Conservation (phyloP, 35 echinoderm and acorn worm species). For the Ophiothrix spiculata region DNA sequence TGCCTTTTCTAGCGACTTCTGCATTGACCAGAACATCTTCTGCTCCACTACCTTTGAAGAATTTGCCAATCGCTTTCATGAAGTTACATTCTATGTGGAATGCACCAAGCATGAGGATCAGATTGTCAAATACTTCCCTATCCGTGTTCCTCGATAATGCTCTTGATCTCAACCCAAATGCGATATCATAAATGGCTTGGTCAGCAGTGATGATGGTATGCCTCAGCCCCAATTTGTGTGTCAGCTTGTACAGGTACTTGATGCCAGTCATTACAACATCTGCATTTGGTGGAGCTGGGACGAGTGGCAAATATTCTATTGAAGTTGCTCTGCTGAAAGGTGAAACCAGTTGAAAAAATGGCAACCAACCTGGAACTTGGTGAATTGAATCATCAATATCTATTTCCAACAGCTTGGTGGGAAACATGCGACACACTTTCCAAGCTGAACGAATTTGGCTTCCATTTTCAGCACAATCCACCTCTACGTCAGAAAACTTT, state of each 20-base stretch:
- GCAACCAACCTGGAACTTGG: not conserved
- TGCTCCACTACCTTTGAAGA: not conserved
- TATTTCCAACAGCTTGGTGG: not conserved
- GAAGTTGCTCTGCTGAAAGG: not conserved
- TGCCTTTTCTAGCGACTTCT: not conserved
- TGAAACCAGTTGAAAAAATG: not conserved
- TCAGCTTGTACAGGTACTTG: constrained; percentile 7
- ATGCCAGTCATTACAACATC: constrained; percentile 33
- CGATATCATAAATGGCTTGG: constrained; percentile 31
- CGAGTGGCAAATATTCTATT: constrained; percentile 10
- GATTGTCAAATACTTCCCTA: constrained; percentile 15
- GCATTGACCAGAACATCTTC: not conserved
- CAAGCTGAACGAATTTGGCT: not conserved
- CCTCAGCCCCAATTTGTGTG: constrained; percentile 6
- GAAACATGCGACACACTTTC: not conserved
- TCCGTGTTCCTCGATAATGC: not conserved
- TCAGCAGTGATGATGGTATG: constrained; percentile 18
- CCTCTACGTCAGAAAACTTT: not conserved
- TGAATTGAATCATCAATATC: not conserved
- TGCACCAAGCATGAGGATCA: not conserved
- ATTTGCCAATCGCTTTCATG: not conserved
- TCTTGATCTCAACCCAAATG: not conserved
- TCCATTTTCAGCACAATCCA: not conserved
- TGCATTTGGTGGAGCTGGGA: constrained; percentile 24
- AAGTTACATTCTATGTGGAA: constrained; percentile 7